A percentile compares a stretch with the other conserved stretches of the same genome.
Evolutionary conservation across 2,113 vertebrate genomes (phyloP).

Genomic region (Gila orcuttii): DNA sequence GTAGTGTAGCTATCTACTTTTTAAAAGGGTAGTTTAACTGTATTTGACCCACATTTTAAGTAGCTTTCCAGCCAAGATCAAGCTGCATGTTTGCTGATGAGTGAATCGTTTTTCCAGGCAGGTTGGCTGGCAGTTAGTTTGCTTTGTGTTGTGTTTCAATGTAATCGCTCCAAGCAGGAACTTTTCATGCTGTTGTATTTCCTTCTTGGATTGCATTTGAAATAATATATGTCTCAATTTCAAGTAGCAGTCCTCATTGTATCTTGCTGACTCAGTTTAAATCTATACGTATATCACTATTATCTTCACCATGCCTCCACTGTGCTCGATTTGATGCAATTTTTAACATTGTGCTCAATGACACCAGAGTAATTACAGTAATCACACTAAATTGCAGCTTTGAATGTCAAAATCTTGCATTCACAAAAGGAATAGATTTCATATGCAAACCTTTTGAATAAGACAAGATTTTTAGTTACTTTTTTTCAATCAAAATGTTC

Average conservation of each 20-base stretch:
- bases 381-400: constrained; percentile 24
- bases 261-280: constrained; percentile 22
- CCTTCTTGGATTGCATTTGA: background rate
- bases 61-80: background rate
- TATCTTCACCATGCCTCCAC: background rate
- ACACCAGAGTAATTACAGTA: constrained; percentile 31
- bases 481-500: background rate
- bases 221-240: constrained; percentile 24
- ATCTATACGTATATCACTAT: constrained; percentile 26
- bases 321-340: constrained; percentile 13
- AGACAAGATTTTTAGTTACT: constrained; percentile 9
- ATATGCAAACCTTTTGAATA: constrained; percentile 36
- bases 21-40: background rate
- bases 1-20: background rate
- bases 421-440: constrained; percentile 44
- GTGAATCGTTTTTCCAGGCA: background rate
- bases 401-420: constrained; percentile 29
- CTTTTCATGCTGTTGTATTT: constrained; percentile 1
- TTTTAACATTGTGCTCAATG: constrained; percentile 38
- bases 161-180: background rate
- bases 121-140: constrained; percentile 8
- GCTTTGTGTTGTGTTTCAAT: constrained; percentile 13
- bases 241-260: background rate
- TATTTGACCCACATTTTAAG: background rate
- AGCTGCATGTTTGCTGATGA: background rate